Conservation (phyloP, 2,113 vertebrate genomes). For the Epinephelus fuscoguttatus region DNA sequence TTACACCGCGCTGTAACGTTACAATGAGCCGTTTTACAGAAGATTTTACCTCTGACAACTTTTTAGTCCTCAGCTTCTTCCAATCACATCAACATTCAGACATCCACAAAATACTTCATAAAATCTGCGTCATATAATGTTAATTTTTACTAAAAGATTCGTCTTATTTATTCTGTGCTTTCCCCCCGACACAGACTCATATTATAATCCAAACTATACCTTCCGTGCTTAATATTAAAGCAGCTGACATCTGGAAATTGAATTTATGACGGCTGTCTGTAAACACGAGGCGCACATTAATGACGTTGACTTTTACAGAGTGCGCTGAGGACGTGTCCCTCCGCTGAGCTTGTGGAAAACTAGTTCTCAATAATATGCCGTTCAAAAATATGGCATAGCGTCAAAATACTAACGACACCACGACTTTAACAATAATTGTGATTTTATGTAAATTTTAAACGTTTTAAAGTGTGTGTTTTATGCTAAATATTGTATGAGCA, state of each 20-base stretch:
- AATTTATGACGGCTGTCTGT: constrained; percentile 20
- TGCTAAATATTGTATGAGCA: accelerated
- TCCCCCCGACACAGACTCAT: not conserved
- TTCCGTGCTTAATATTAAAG: not conserved
- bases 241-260: not conserved
- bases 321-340: constrained; percentile 27
- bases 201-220: not conserved
- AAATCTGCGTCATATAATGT: not conserved
- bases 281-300: constrained; percentile 71
- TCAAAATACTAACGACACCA: accelerated
- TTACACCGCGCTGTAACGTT: not conserved
- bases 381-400: accelerated
- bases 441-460: accelerated
- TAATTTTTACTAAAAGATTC: accelerated
- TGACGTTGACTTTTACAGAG: constrained; percentile 33
- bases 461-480: accelerated
- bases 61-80: constrained; percentile 1
- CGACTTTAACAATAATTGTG: accelerated
- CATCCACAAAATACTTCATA: not conserved
- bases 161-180: not conserved
- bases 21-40: not conserved
- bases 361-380: constrained; percentile 40
- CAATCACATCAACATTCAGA: constrained; percentile 6
- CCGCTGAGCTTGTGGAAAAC: constrained; percentile 44
- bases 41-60: not conserved